Conservation (phyloP, 2,797 vertebrate species). For the Sebastes kiyomatsui region DNA sequence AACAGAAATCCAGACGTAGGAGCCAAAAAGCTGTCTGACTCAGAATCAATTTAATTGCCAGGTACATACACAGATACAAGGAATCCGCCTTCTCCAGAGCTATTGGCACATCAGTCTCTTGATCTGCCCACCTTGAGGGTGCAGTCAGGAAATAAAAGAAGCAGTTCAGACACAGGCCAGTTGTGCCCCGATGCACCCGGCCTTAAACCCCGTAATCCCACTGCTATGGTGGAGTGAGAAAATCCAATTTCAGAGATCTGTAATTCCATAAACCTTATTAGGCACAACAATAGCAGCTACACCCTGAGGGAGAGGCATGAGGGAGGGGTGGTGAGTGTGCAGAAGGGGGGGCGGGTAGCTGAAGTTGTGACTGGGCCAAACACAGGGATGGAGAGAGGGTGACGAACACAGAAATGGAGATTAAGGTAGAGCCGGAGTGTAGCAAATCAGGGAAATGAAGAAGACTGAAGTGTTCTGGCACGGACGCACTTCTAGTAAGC, state of each 20-base stretch:
- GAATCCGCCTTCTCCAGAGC: slow-evolving; percentile 9
- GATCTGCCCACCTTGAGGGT: slow-evolving; percentile 46
- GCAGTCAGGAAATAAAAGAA: slow-evolving; percentile 31
- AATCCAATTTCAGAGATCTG: slow-evolving; percentile 83
- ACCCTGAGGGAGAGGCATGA: slow-evolving; percentile 54
- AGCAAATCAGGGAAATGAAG: slow-evolving; percentile 56
- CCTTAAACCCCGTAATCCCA: slow-evolving; percentile 69
- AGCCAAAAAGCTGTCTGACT: slow-evolving; percentile 37
- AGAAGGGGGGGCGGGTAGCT: neutral
- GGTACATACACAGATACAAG: slow-evolving; percentile 20
- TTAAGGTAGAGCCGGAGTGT: slow-evolving; percentile 45
- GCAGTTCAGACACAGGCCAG: slow-evolving; percentile 69
- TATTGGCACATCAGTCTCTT: slow-evolving; percentile 4
- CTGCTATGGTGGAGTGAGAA: slow-evolving; percentile 73
- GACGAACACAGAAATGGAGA: slow-evolving; percentile 48
- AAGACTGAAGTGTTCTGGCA: slow-evolving; percentile 39
- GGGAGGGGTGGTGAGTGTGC: neutral
- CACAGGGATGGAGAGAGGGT: slow-evolving; percentile 2
- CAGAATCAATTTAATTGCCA: slow-evolving; percentile 54
- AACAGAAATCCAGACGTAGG: slow-evolving; percentile 33
- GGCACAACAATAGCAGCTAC: slow-evolving; percentile 68
- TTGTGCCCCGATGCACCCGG: slow-evolving; percentile 36
- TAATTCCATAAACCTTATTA: slow-evolving; percentile 83
- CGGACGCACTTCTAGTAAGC: slow-evolving; percentile 16
- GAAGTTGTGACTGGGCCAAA: slow-evolving; percentile 53